These are phyloP conservation scores for Sebastes trivittatus DNA, from an alignment of 2,797 vertebrate species.

Conservation along the genomic window DNA sequence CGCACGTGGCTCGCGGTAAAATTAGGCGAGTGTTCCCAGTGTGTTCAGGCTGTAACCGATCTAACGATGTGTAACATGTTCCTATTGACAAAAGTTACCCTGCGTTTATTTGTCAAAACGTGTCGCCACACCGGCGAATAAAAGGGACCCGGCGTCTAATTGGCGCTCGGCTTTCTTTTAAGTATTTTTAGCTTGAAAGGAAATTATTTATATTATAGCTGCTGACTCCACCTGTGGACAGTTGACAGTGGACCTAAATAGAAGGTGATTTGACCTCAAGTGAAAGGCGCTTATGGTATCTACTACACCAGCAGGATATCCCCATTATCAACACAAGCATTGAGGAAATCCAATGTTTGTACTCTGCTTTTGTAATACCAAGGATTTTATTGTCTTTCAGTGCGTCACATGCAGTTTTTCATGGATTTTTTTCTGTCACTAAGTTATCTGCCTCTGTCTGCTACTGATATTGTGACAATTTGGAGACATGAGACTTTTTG, in stretches of 20 bases:
- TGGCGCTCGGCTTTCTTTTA: too few relatives aligned
- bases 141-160: too few relatives aligned
- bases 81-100: too few relatives aligned
- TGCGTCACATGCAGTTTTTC: slow-evolving; percentile 72
- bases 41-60: too few relatives aligned
- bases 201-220: not conserved
- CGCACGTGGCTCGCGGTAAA: too few relatives aligned
- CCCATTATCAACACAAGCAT: slow-evolving; percentile 70
- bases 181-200: slow-evolving; percentile 8
- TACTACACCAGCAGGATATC: slow-evolving; percentile 78
- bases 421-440: slow-evolving; percentile 46
- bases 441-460: slow-evolving; percentile 39
- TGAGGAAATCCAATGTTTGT: slow-evolving; percentile 78
- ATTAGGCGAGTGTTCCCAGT: too few relatives aligned
- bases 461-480: slow-evolving; percentile 40
- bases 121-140: too few relatives aligned
- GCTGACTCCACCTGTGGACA: not conserved
- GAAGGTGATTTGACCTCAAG: slow-evolving; percentile 16
- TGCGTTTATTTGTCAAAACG: too few relatives aligned
- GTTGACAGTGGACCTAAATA: slow-evolving; percentile 38
- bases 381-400: slow-evolving; percentile 70
- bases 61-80: too few relatives aligned
- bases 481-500: slow-evolving; percentile 14
- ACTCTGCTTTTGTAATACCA: slow-evolving; percentile 39
- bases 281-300: slow-evolving; percentile 29